Conservation (phyloP, 53 echinoderm and acorn worm genomes). For the Antedon mediterranea region DNA sequence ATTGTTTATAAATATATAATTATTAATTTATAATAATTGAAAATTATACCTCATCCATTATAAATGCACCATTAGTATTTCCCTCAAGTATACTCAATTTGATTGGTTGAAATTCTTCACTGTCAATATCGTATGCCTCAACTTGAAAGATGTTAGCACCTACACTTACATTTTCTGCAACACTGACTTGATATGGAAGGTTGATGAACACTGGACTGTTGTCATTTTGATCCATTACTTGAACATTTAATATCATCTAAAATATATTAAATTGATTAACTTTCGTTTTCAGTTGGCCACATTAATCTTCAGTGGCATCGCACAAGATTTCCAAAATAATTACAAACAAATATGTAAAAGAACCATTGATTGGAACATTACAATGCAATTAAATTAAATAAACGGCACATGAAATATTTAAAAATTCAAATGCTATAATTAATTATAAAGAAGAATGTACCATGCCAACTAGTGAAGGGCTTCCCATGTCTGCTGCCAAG, state of each 20-base stretch:
- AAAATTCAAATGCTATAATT: too few species aligned
- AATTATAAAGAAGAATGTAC: not conserved
- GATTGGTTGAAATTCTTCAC: not conserved
- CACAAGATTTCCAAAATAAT: too few species aligned
- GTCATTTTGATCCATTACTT: constrained; percentile 51
- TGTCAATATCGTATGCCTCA: constrained; percentile 41
- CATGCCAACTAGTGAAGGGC: constrained; percentile 22
- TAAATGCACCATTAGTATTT: not conserved
- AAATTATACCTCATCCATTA: not conserved
- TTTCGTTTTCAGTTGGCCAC: too few species aligned
- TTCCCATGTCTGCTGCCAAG: constrained; percentile 44
- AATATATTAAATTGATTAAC: not conserved
- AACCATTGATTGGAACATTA: too few species aligned
- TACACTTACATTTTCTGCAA: constrained; percentile 26
- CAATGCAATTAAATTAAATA: too few species aligned
- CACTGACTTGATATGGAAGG: constrained; percentile 27
- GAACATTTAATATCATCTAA: not conserved
- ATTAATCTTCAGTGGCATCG: too few species aligned
- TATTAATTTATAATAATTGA: too few species aligned
- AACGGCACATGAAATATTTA: too few species aligned
- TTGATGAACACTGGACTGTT: constrained; percentile 43
- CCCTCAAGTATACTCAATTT: not conserved
- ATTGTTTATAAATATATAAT: too few species aligned
- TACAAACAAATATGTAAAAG: too few species aligned
- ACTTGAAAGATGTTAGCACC: constrained; percentile 34